Base-by-base conservation (phyloP, 2,888 invertebrate genomes). In the Pseudolycoriella hygida region DNA sequence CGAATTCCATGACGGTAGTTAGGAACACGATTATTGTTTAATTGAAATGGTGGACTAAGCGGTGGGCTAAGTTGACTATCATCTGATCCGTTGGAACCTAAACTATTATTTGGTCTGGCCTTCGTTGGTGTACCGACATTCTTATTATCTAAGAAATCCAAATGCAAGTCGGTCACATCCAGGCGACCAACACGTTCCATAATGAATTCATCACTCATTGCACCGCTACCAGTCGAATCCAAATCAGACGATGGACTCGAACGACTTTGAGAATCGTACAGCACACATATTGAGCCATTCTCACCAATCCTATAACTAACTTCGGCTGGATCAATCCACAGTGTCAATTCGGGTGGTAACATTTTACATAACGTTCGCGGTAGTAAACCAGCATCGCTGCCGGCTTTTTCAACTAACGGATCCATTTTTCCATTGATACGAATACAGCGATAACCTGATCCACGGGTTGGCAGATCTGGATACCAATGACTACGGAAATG, bases 251-350 rank as follows among this genome's bases (percentile, higher is more conserved):
- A 46, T 43, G 50, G 49, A 44, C 49, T 50, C 18, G 43, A 37
- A 30, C 50, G 46, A 42, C 41, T 45, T 30, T 41, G 46, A 32
- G 45, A 47, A 44, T 70, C 69, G 57, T 67, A 74, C 8, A 75
- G 58, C 1, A 73, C 69, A 50, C 74, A 74, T 50, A 75, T 73
- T 52, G 73, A 73, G 18, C 76, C 76, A 54, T 74, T 73, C 56
- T 76, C 76, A 18, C 76, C 75, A 53, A 76, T 73, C 54, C 77
- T 62, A 60, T 76, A 77, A 11, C 73, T 72, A 8, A 82, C 82
- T 64, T 81, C 80, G 53, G 69, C 67, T 2, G 81, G 82, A 58
- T 82, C 82, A 50, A 82, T 77, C 82, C 82, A 82, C 64, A 82
- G 72, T 25, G 81, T 81, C 14, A 82, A 68, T 63, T 82, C 81